Evolutionary conservation across 2,888 invertebrate species (phyloP), one percentile per base, ranked within the genome.

Genomic region (Andrena hattorfiana): DNA sequence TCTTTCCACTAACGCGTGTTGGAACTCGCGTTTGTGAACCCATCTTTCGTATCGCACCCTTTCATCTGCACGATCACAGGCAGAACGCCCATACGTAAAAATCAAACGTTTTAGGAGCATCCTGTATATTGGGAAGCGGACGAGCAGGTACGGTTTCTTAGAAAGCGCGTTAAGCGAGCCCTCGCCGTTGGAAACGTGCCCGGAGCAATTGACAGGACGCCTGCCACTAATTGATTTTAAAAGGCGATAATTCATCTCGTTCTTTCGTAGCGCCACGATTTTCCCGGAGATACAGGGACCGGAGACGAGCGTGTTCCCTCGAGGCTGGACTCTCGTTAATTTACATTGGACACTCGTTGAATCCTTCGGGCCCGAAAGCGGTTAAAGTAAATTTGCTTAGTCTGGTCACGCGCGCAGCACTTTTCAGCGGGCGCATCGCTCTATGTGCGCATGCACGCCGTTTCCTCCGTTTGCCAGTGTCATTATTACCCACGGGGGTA

Each of bases 321-420:
- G 81, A 54, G 72, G 72, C 62, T 64, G 59, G 42, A 42, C 75
- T 83, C 86, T 88, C 82, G 87, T 89, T 89, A 90, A 91, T 91
- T 91, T 89, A 85, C 89, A 80, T 88, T 69, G 86, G 77, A 67
- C 60, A 72, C 71, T 73, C 84, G 85, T 83, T 76, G 74, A 64
- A 83, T 86, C 84, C 79, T 87, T 69, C 85, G 72, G 73, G 74
- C 70, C 81, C 78, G 81, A 85, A 87, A 85, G 78, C 85, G 88
- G 84, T 73, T 75, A 87, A 87, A 84, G 89, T 67, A 89, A 90
- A 91, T 90, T 91, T 89, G 86, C 85, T 86, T 76, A 89, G 88
- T 91, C 87, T 81, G 89, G 89, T 91, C 91, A 91, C 91, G 92
- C 89, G 90, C 88, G 78, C 69, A 81, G 81, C 83, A 84, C 84